A percentile compares a stretch with the other conserved stretches of the same genome.
Conservation (phyloP, 2,113 vertebrate species). For the Mungos mungo region DNA sequence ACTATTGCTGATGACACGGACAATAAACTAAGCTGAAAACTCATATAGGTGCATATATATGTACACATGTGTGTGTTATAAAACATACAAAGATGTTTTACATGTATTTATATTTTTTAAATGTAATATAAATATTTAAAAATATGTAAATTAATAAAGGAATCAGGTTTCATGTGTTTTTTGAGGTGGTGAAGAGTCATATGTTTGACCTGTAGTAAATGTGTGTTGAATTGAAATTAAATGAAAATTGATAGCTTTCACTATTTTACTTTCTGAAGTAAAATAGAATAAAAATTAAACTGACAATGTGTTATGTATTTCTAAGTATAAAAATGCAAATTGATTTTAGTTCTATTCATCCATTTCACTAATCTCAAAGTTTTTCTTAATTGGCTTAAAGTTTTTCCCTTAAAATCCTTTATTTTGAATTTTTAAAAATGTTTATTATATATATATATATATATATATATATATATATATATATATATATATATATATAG, state of each 20-base stretch:
- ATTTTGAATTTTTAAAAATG: no score
- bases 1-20: neutral
- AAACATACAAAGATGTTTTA: neutral
- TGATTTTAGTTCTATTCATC: neutral
- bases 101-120: neutral
- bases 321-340: neutral
- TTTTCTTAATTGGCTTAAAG: neutral
- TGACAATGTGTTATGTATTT: neutral
- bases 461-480: no score
- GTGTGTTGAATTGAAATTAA: neutral
- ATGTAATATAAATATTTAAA: constrained; percentile 17
- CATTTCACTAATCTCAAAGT: neutral
- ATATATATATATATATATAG: no score
- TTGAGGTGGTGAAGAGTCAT: neutral
- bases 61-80: neutral
- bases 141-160: neutral
- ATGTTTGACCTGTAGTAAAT: neutral
- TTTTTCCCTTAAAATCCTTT: neutral
- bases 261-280: neutral
- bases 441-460: no score
- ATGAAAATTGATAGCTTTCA: neutral
- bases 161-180: neutral
- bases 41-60: neutral
- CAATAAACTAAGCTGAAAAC: neutral
- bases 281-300: neutral